Conservation (phyloP, 2,888 invertebrate species). For the Empis stercorea region DNA sequence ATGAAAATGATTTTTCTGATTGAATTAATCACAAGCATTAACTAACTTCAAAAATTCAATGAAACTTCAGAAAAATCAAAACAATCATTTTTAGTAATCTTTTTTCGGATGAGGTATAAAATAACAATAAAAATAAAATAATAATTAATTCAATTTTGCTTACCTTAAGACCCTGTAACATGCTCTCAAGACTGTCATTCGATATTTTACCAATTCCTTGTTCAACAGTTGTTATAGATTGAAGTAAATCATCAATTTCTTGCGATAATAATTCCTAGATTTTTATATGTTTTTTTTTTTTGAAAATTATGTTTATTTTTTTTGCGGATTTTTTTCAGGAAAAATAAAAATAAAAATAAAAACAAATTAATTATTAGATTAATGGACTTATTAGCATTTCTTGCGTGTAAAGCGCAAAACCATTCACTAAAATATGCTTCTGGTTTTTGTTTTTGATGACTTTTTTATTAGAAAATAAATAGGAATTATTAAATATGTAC, state of each 20-base stretch:
- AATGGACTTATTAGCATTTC: no score
- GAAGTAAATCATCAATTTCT: conserved; percentile 57
- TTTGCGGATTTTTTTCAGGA: not conserved
- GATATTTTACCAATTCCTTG: conserved; percentile 54
- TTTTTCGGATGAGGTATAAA: no score
- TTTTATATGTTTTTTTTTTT: not conserved
- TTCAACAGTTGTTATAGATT: conserved; percentile 54
- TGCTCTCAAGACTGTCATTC: conserved; percentile 53
- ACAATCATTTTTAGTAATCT: not conserved
- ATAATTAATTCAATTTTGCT: conserved; percentile 24
- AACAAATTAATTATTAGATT: not conserved
- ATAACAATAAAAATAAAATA: conserved; percentile 6
- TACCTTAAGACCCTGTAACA: conserved; percentile 61
- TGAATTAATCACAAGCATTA: not conserved
- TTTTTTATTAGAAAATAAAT: no score
- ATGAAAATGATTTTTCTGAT: not conserved
- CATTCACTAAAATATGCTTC: no score
- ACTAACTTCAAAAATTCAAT: not conserved
- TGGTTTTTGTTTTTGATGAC: no score
- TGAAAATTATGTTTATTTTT: not conserved
- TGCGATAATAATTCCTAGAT: conserved; percentile 46
- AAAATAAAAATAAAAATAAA: not conserved
- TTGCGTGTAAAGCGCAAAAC: no score
- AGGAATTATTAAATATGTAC: no score
- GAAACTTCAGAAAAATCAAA: no score